Conservation (phyloP, 2,797 vertebrate genomes). For the Amazona ochrocephala region DNA sequence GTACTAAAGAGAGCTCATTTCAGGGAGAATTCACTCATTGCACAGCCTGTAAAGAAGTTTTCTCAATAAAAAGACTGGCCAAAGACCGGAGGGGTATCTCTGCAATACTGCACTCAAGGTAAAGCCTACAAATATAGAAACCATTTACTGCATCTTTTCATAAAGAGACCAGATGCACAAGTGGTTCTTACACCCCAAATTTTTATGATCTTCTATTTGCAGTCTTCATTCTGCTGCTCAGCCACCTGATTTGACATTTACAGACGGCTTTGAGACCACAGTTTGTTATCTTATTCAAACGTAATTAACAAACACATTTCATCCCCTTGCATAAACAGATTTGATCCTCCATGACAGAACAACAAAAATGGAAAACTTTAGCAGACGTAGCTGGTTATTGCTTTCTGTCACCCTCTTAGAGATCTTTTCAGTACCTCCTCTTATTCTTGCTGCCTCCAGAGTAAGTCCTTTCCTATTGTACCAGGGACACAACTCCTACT, state of each 20-base stretch:
- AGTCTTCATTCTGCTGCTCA: constrained; percentile 26
- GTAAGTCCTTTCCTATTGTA: constrained; percentile 18
- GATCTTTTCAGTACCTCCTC: not conserved
- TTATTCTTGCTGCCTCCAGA: not conserved
- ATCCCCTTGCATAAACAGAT: constrained; percentile 50
- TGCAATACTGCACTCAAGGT: not conserved
- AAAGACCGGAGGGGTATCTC: not conserved
- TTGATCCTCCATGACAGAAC: not conserved
- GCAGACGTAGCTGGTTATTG: not conserved
- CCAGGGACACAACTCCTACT: constrained; percentile 21
- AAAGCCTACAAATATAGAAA: not conserved
- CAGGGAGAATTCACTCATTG: not conserved
- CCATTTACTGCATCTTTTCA: not conserved
- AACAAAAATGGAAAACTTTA: constrained; percentile 22
- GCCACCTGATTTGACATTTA: constrained; percentile 57
- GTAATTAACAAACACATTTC: constrained; percentile 62
- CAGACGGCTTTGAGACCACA: constrained; percentile 62
- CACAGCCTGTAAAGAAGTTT: not conserved
- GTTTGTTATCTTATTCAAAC: constrained; percentile 61
- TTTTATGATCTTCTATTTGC: constrained; percentile 17
- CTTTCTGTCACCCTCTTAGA: constrained; percentile 15
- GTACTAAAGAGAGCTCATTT: not conserved
- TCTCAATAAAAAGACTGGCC: not conserved
- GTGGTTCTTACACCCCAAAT: constrained; percentile 10
- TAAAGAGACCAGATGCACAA: not conserved